Evolutionary conservation across 2,797 vertebrate genomes (phyloP), one percentile per base, ranked within the genome.

Genomic region (Gymnothorax reevesii): DNA sequence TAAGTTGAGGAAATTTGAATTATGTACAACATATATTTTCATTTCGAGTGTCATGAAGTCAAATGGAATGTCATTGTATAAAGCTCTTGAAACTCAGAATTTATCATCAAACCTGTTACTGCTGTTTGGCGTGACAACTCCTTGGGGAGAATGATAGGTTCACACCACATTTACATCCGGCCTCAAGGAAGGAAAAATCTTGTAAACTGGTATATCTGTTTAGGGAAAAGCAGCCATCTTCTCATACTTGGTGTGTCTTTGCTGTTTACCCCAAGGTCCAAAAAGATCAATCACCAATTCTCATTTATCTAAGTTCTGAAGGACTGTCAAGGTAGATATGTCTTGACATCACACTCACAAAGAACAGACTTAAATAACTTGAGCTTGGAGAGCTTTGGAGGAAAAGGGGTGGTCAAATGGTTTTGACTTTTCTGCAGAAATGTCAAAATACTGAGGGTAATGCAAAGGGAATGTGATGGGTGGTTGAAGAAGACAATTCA

Each of bases 361-460:
- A 49, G 59, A 3, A 73, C 33, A 84, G 33, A 12, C 82, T 57
- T 66, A 75, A 5, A 64, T 13, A 57, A 62, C 55, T 77, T 49
- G 13, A 77, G 57, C 17, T 22, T 54, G 69, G 22, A 77, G 83
- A 27, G 57, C 42, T 49, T 13, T 64, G 55, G 55, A n/a, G 27
- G 60, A 57, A 64, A 20, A 57, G 57, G 54, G 52, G 52, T 54
- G 55, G 85, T 33, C 33, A 83, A 13, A 60, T 59, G 83, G 83
- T 83, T 57, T 82, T 75, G 83, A 69, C 57, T 69, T 77, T 77
- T 55, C 52, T 42, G 42, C 42, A 57, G 86, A 75, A 42, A 75
- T 71, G 66, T 62, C 27, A 84, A 57, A 64, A 71, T 77, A 87
- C 52, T 77, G 3, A 59, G 42, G 22, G 73, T 15, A 52, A 75